Evolutionary conservation across 2,113 vertebrate genomes (phyloP), one percentile per base, ranked within the genome.

Genomic region (Sylvia atricapilla): DNA sequence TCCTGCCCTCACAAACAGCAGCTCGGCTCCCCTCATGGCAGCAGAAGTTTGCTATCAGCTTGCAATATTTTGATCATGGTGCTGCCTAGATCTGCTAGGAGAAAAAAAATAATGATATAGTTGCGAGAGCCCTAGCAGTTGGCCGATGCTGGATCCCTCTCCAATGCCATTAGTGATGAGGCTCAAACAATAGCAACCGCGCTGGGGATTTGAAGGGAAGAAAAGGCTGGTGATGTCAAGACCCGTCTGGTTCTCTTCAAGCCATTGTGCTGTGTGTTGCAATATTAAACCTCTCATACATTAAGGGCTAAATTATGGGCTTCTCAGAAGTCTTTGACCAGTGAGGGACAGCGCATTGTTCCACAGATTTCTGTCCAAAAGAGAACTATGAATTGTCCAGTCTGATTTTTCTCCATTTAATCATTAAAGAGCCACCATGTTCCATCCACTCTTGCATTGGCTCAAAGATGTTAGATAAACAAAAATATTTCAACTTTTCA

Each of bases 231-330:
- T 96, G 85, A 94, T 95, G 90, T 86, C 88, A 95, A 90, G 93
- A 88, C 88, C 79, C 44, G 3, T 94, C 85, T 95, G 90, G 92
- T 93, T 95, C 93, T 91, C 84, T 95, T 95, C 91, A 96, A 88
- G 55, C 58, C 91, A 90, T 95, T 95, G 93, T 93, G 64, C 78
- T 91, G 46, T 5, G 1, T 53, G 23, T 77, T 89, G 87, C 66
- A 93, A 91, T 67, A 81, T 72, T 89, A 96, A 93, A 83, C 25
- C 44, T 86, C 73, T 93, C 46, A 58, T 93, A 60, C 30, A 49
- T 92, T 59, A 88, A 1, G 1, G 50, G 47, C 74, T 95, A 73
- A 94, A 92, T 93, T 75, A 87, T 19, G 46, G 46, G 46, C 43
- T 83, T 87, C 59, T 93, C 56, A 91, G 72, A 96, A 90, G 67